These are phyloP conservation scores for Agrochola lota DNA, from an alignment of 2,888 invertebrate genomes.

Conservation along the genomic window DNA sequence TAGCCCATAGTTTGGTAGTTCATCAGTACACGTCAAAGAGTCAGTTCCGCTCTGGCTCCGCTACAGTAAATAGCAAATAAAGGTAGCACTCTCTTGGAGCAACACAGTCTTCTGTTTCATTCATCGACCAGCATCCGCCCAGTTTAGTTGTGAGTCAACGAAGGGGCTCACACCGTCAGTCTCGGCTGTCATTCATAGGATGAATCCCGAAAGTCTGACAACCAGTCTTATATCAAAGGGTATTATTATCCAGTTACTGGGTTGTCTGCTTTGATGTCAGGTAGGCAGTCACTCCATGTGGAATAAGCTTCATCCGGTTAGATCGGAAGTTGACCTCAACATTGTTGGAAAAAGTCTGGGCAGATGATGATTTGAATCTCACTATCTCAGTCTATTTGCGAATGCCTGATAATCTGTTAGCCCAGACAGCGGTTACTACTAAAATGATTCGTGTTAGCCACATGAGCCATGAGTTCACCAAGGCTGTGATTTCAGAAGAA, in stretches of 20 bases:
- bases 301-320: not conserved
- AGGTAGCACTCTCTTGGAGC: no score
- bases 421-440: not conserved
- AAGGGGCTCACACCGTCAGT: no score
- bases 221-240: not conserved
- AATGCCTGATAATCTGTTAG: not conserved
- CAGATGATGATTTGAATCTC: not conserved
- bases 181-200: not conserved
- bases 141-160: no score
- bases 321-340: not conserved
- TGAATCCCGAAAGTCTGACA: not conserved
- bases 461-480: not conserved
- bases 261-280: not conserved
- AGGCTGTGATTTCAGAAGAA: not conserved
- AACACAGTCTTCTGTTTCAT: no score
- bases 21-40: no score
- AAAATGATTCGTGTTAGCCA: not conserved
- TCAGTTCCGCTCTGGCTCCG: no score
- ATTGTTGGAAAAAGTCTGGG: not conserved
- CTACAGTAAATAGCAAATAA: no score
- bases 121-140: no score
- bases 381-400: not conserved
- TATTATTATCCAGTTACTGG: not conserved
- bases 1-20: no score
- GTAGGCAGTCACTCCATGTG: not conserved